phyloP scores from a whole-genome alignment of 2,797 vertebrate species.

The Peromyscus attwateri region DNA sequence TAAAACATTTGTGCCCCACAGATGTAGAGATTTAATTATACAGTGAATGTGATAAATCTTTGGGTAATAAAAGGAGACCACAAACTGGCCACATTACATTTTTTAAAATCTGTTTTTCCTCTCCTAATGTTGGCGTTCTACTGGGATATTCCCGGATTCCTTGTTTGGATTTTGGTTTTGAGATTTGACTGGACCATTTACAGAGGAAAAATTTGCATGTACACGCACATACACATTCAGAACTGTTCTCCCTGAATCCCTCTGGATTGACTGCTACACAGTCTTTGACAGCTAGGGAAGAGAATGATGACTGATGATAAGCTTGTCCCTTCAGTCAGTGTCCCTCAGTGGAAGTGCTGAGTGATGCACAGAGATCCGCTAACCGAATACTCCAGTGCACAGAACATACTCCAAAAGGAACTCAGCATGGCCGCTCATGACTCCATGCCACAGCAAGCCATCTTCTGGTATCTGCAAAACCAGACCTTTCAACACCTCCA shows the following conservation, averaged over 20 bases:
- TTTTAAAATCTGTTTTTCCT: constrained; percentile 77
- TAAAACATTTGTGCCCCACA: constrained; percentile 91
- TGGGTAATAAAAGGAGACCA: constrained; percentile 88
- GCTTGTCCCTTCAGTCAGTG: not conserved
- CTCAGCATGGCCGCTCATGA: not conserved
- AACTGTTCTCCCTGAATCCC: not conserved
- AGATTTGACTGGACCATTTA: constrained; percentile 18
- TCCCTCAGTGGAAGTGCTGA: not conserved
- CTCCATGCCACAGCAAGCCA: not conserved
- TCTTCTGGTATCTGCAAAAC: constrained; percentile 33
- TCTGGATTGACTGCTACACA: not conserved
- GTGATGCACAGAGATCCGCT: not conserved
- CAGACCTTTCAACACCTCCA: constrained; percentile 44
- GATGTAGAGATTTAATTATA: constrained; percentile 90
- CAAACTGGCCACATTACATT: constrained; percentile 87
- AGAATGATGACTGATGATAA: not conserved
- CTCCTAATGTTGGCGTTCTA: not conserved
- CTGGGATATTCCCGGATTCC: constrained; percentile 41
- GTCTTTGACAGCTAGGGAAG: constrained; percentile 36
- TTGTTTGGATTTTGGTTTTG: constrained; percentile 46
- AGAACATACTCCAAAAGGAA: not conserved
- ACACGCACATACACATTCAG: not conserved
- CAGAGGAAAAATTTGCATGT: not conserved
- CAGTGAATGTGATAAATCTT: constrained; percentile 90
- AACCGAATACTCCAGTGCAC: not conserved